Evolutionary conservation across 2,797 vertebrate species (phyloP).

Genomic region (Cossypha niveicapilla): DNA sequence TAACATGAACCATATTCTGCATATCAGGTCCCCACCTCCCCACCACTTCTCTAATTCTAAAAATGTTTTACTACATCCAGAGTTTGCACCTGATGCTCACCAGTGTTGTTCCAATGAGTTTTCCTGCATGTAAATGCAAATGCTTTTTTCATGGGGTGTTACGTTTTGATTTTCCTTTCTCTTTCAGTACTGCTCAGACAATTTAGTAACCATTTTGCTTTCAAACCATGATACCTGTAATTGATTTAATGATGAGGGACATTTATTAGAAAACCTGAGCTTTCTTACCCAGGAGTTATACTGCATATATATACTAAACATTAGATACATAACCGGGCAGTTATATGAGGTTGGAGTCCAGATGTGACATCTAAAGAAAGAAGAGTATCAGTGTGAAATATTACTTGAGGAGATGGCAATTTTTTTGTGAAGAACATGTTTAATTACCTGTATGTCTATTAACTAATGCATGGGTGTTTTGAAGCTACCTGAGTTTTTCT

Average conservation of each 20-base stretch:
- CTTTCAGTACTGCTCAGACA: background rate
- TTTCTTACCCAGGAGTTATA: background rate
- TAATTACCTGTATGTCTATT: background rate
- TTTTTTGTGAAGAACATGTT: background rate
- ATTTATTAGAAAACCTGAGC: background rate
- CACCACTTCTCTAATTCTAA: background rate
- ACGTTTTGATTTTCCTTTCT: background rate
- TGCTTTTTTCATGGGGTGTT: background rate
- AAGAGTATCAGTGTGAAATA: background rate
- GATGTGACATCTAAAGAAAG: background rate
- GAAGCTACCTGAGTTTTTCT: background rate
- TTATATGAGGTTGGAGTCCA: background rate
- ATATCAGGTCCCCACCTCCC: background rate
- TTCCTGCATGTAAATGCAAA: background rate
- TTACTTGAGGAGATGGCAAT: background rate
- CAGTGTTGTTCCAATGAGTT: background rate
- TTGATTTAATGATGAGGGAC: background rate
- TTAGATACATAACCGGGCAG: background rate
- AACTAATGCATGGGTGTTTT: background rate
- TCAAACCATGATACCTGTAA: background rate
- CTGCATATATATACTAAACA: background rate
- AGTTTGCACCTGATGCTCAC: background rate
- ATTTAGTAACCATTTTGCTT: background rate
- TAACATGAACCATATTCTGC: background rate
- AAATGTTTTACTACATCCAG: background rate